Evolutionary conservation across 2,888 invertebrate genomes (phyloP), one percentile per base, ranked within the genome.

Genomic region (Tenodera sinensis): DNA sequence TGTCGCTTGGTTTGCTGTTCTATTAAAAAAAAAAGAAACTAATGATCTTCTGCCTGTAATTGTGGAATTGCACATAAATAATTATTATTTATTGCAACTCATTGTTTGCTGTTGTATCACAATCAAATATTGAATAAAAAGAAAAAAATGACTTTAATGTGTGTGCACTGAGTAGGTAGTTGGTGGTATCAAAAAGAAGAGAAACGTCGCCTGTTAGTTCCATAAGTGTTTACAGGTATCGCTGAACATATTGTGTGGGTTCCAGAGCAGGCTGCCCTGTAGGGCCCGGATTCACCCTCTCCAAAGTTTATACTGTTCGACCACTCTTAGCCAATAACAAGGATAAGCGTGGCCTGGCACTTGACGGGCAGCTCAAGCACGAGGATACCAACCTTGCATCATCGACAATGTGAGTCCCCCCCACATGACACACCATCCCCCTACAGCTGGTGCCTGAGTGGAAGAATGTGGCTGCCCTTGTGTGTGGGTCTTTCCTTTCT

Each of bases 311-410:
- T 94, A 95, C 95, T 92, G 94, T 97, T 92, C 96, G 95, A 92
- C 97, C 97, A 89, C 94, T 97, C 91, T 95, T 97, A 92, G 95
- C 95, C 92, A 96, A 97, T 94, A 97, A 97, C 94, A 96, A 96
- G 94, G 97, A 97, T 94, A 97, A 97, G 94, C 95, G 97, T 91
- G 97, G 97, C 90, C 94, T 97, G 92, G 97, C 97, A 90, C 94
- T 97, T 92, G 97, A 97, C 93, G 97, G 97, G 90, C 97, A 97
- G 93, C 95, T 97, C 92, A 97, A 97, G 93, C 97, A 97, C 93
- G 97, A 97, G 94, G 97, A 97, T 94, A 97, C 97, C 92, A 97
- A 97, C 94, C 95, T 97, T 92, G 97, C 97, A 90, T 97, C 97
- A 90, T 97, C 97, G 92, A 97, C 97, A 92, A 96, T 97, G 97